Base-by-base conservation (phyloP, 2,797 vertebrate genomes). In the Dipus sagitta region DNA sequence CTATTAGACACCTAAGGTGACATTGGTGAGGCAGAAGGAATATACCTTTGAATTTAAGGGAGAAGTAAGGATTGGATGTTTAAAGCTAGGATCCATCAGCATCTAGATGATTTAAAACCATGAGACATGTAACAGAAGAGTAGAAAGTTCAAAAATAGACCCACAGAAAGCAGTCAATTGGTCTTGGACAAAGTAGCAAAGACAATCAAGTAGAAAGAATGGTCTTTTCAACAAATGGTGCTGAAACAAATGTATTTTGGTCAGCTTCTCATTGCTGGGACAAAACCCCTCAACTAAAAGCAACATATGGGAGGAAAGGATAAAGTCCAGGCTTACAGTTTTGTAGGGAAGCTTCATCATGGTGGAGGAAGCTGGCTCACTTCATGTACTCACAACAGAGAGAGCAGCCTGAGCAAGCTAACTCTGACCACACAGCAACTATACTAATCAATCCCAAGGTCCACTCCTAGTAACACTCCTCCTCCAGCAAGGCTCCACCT, bases 121-220 rank as follows among this genome's bases (percentile, higher is more conserved):
- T 0, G 0, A 70, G n/a, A 71, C n/a, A 47, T 9, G 47, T 9
- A 47, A 62, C 15, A 76, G 47, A 86, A 82, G 38, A 95, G 80
- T 3, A 86, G 38, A 68, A 38, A 86, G 17, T 17, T 52, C 32
- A 74, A 89, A 90, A 88, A 91, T 14, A 90, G 26, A 60, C 3
- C 32, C 62, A 42, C 26, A 88, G 23, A 89, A 72, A 67, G 38
- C 9, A 89, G 74, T 32, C 54, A 77, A 81, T 20, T 17, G 62
- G 32, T 84, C 72, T 77, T 58, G 80, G 71, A 92, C 92, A 70
- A 82, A 86, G 67, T 23, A 75, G 71, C 67, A 65, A 87, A 84
- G 54, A n/a, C 91, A 92, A 32, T 92, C 52, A 90, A 67, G 26
- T 65, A 20, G 65, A 65, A 92, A 84, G 34, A 62, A 83, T 17